Conservation (phyloP, 2,113 vertebrate genomes). For the Hipposideros armiger region DNA sequence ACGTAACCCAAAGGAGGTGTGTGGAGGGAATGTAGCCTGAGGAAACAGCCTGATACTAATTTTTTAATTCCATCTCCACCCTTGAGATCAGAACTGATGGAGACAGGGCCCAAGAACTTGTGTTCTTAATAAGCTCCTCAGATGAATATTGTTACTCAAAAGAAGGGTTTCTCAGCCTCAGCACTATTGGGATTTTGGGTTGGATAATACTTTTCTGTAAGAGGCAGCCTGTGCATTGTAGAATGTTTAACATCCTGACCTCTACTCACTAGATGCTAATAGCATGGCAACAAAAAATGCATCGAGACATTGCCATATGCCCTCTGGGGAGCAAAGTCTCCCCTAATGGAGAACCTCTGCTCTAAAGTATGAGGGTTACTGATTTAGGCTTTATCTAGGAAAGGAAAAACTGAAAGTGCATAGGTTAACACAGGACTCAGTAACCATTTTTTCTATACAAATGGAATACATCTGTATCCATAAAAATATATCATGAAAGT, state of each 20-base stretch:
- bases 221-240: not conserved
- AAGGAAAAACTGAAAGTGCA: not conserved
- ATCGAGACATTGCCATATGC: not conserved
- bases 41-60: not conserved
- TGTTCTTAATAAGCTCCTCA: conserved; percentile 2
- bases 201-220: not conserved
- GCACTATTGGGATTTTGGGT: not conserved
- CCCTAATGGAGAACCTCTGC: not conserved
- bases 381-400: not conserved
- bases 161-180: not conserved
- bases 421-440: not conserved
- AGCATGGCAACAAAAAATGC: not conserved
- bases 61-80: not conserved
- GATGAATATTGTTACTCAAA: not conserved
- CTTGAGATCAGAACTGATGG: not conserved
- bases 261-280: not conserved
- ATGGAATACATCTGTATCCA: not conserved
- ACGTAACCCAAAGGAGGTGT: not conserved
- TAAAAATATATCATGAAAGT: not conserved
- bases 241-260: not conserved
- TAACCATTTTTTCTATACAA: not conserved
- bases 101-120: not conserved
- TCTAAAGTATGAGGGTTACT: not conserved
- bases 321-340: not conserved
- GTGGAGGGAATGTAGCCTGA: not conserved